Base-by-base conservation (phyloP, 1,140 invertebrate genomes). In the Drosophila teissieri region DNA sequence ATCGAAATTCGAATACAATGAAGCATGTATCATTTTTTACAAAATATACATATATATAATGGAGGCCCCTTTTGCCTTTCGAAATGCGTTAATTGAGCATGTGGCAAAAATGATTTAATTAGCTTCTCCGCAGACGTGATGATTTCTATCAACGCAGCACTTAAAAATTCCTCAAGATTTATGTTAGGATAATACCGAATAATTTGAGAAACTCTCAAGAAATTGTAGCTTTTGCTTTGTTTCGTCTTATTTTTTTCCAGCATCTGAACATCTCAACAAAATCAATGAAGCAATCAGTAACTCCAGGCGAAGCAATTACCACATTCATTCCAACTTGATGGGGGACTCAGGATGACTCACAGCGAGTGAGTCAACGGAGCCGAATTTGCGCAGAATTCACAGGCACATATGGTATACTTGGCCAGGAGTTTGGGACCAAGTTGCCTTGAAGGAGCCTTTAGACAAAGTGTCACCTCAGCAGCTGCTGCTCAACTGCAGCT, bases 381-480 rank as follows among this genome's bases (percentile, higher is more conserved):
- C 53, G 53, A 60, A 74, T 39, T 76, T 49, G 63, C 54, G 45
- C 57, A 54, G 22, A 52, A 19, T 51, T 67, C 49, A 37, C 52
- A 52, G 58, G 95, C 11, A 68, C 36, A 40, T 93, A 69, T 68
- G 31, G 61, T 60, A 78, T 31, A 90, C 70, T 70, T 64, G 15
- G 46, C 54, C 44, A 70, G 65, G 62, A 56, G 73, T 97, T 64
- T 98, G 97, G 97, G 97, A 97, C 62, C 54, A 93, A 95, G 48
- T 82, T 98, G 17, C 92, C 96, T 31, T 8, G 2, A 31, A 77
- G 97, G 96, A 68, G 40, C 0, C 91, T 97, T 39, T 96, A 98
- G 93, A 96, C 96, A 2, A 96, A 97, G 85, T 65, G 67, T 56
- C 64, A 68, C 49, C 67, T 39, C 31, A 49, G 46, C 61, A 56